phyloP scores from a whole-genome alignment of 2,888 invertebrate genomes.

The Stegophylla sp. region DNA sequence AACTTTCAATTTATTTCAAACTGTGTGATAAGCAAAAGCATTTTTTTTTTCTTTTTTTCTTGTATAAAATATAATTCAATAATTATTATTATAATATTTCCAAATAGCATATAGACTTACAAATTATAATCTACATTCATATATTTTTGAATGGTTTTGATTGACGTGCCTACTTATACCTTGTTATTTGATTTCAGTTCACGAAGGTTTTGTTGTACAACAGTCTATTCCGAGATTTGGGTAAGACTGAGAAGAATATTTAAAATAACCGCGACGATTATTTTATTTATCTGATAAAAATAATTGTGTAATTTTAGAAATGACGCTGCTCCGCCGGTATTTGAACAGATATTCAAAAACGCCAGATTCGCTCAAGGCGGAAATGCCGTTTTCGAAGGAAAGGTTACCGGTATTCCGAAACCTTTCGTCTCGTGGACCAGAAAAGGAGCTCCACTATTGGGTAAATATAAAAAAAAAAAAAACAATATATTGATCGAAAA shows the following conservation, averaged over 20 bases:
- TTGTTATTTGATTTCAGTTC: slow-evolving; percentile 38
- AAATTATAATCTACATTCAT: too few species aligned
- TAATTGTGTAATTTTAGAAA: slow-evolving; percentile 67
- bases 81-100: too few species aligned
- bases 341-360: slow-evolving; percentile 94
- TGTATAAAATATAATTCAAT: too few species aligned
- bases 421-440: slow-evolving; percentile 91
- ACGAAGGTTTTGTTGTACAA: slow-evolving; percentile 53
- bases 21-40: too few species aligned
- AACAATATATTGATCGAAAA: slow-evolving; percentile 9
- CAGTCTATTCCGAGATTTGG: slow-evolving; percentile 53
- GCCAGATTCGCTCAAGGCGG: slow-evolving; percentile 94
- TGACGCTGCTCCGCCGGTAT: slow-evolving; percentile 88
- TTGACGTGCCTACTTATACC: too few species aligned
- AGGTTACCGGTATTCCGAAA: slow-evolving; percentile 87
- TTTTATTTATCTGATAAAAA: neutral
- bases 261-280: neutral
- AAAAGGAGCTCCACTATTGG: slow-evolving; percentile 82
- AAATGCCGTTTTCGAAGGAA: slow-evolving; percentile 90
- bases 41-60: too few species aligned
- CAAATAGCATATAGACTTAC: too few species aligned
- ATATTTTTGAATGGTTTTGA: too few species aligned
- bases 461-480: slow-evolving; percentile 60
- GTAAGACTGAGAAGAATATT: slow-evolving; percentile 5
- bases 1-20: too few species aligned